Evolutionary conservation across 2,113 vertebrate genomes (phyloP).

Genomic region (Bos indicus): DNA sequence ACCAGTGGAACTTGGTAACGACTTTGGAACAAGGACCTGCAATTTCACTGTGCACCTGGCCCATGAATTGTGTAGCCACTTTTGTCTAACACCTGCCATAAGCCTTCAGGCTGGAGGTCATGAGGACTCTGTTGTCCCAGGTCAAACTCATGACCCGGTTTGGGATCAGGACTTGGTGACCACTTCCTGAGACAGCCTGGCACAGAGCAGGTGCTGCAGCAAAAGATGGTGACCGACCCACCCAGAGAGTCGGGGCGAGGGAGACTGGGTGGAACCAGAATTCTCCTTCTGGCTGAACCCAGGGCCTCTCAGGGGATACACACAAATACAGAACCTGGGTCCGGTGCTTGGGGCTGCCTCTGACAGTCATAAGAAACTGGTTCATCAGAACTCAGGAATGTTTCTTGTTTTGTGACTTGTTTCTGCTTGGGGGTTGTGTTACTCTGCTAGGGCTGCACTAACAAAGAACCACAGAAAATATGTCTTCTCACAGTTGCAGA

Average conservation of each 20-base stretch:
- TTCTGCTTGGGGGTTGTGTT: background rate
- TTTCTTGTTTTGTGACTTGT: background rate
- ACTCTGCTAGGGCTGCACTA: background rate
- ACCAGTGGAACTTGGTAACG: background rate
- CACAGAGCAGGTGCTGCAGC: background rate
- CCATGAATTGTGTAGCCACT: background rate
- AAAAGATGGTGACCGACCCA: background rate
- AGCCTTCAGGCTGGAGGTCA: background rate
- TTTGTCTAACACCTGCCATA: background rate
- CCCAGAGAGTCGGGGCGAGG: too few relatives aligned
- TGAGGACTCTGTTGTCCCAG: background rate
- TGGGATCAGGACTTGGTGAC: background rate
- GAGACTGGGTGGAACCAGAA: background rate
- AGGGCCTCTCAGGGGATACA: rapidly evolving
- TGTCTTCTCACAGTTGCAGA: background rate
- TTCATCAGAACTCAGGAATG: background rate
- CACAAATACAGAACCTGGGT: background rate
- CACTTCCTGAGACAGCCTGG: background rate
- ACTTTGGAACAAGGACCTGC: background rate
- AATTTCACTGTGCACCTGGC: background rate
- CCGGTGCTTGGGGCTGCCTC: rapidly evolving
- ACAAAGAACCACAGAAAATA: background rate
- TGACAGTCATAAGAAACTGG: background rate
- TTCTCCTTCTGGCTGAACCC: background rate
- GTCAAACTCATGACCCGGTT: rapidly evolving